Evolutionary conservation across 35 echinoderm and acorn worm genomes (phyloP).

Genomic region (Eucidaris tribuloides): DNA sequence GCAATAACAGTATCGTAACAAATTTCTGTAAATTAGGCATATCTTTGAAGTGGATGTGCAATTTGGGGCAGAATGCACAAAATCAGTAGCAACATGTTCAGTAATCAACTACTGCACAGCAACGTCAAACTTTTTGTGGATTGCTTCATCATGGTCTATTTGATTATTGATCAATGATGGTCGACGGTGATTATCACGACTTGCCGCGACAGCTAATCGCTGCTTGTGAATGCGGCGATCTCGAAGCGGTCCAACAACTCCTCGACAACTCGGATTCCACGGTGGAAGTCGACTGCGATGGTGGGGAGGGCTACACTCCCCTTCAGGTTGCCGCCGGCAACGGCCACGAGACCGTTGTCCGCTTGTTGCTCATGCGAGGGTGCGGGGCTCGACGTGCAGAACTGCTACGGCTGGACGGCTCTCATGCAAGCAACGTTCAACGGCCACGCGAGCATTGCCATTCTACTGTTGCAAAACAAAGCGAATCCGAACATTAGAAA

Average conservation of each 20-base stretch:
- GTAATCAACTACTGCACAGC: too few relatives aligned
- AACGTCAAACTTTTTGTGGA: too few relatives aligned
- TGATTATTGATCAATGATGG: constrained; percentile 22
- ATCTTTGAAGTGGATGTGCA: too few relatives aligned
- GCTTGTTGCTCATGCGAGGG: constrained; percentile 80
- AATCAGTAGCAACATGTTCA: too few relatives aligned
- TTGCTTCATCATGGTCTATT: too few relatives aligned
- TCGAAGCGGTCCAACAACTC: constrained; percentile 31
- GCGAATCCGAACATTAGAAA: constrained; percentile 68
- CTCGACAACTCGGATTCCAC: constrained; percentile 37
- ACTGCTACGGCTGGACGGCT: constrained; percentile 93
- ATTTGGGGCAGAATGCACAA: too few relatives aligned
- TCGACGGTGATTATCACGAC: constrained; percentile 61
- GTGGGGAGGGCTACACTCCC: constrained; percentile 53
- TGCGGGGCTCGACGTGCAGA: constrained; percentile 76
- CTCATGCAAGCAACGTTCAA: constrained; percentile 92
- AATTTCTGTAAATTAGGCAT: too few relatives aligned
- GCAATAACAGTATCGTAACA: too few relatives aligned
- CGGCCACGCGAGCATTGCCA: constrained; percentile 70
- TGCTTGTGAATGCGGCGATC: constrained; percentile 76
- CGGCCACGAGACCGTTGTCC: constrained; percentile 86
- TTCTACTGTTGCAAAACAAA: constrained; percentile 89
- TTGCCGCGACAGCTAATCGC: constrained; percentile 64
- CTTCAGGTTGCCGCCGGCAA: constrained; percentile 80
- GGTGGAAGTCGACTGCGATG: constrained; percentile 56